Evolutionary conservation across 2,113 vertebrate genomes (phyloP), one percentile per base, ranked within the genome.

Genomic region (Erinaceus europaeus): DNA sequence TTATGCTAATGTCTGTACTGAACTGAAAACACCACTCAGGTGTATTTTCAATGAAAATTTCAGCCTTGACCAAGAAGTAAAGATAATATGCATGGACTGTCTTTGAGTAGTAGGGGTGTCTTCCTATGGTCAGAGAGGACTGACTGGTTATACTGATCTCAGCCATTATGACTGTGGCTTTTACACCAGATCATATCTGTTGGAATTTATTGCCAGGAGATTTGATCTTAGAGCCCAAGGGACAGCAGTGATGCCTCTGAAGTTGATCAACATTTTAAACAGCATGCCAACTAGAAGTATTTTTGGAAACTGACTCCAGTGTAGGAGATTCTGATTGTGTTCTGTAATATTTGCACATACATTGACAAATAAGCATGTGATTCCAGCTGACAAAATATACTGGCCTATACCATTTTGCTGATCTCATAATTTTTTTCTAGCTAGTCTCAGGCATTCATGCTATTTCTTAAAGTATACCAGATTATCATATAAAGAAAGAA

Each of bases 161-260:
- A 0, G 0, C 36, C 29, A 17, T 3, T 7, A 3, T 38, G 32
- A n/a, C 48, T 42, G 0, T 1, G 20, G 21, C 1, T 3, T 1
- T 55, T 25, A 2, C 2, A 46, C 32, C 20, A 0, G 1, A 1
- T 67, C 73, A 32, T 12, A 44, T 4, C 9, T 27, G 15, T 52
- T 23, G 20, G 17, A 25, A 40, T 34, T 7, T 17, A 20, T 29
- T 3, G 11, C 38, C 23, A 15, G 12, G 13, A 29, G 52, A n/a
- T n/a, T n/a, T n/a, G n/a, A n/a, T n/a, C n/a, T n/a, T n/a, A n/a
- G n/a, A n/a, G n/a, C n/a, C n/a, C n/a, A n/a, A n/a, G 34, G 1
- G 9, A 10, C 0, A 10, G 1, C 5, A 9, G 3, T 21, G 4
- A 14, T 36, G 59, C 38, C 14, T 20, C 21, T 4, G 23, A 42